Base-by-base conservation (phyloP, 2,113 vertebrate species). In the Otus sunia region DNA sequence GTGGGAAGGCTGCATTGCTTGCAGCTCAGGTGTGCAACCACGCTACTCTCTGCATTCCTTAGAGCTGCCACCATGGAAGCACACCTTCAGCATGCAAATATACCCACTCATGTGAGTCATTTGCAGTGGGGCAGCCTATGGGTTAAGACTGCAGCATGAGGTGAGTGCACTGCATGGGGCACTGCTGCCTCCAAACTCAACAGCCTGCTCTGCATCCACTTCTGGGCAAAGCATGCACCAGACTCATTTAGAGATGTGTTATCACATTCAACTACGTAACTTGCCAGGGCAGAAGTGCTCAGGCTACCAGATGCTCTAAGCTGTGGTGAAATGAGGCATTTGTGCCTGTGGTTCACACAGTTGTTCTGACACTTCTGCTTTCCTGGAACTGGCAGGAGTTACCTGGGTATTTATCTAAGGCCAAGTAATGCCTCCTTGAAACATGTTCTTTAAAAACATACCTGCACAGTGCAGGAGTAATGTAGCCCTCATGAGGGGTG, bases 291-390 rank as follows among this genome's bases (percentile, higher is more conserved):
- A 63, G 60, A 83, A 86, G 9, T 7, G 17, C 34, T 82, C 37
- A 58, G 75, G 50, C 34, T 63, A 49, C 4, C 53, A 68, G 47
- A 34, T 37, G n/a, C 30, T 63, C 49, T n/a, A 82, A 88, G 60
- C 49, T 36, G n/a, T 25, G 37, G 43, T 8, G n/a, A 90, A 64
- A 55, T 3, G 2, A 9, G 32, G 21, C 20, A 21, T n/a, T 17
- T 0, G 1, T 50, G 13, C 0, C 3, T 53, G 23, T 39, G 32
- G 36, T 43, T 88, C 34, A 53, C 32, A 69, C 4, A 34, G 30
- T 39, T 84, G 23, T 63, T 75, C 62, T 60, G 32, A 55, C 11
- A 29, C 21, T 55, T 73, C 17, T 56, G 16, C 34, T 22, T 64
- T 64, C 25, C 72, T 56, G 32, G 39, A 68, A 63, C 37, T 45